Conservation (phyloP, 2,113 vertebrate species). For the Brachyhypopomus gauderio region DNA sequence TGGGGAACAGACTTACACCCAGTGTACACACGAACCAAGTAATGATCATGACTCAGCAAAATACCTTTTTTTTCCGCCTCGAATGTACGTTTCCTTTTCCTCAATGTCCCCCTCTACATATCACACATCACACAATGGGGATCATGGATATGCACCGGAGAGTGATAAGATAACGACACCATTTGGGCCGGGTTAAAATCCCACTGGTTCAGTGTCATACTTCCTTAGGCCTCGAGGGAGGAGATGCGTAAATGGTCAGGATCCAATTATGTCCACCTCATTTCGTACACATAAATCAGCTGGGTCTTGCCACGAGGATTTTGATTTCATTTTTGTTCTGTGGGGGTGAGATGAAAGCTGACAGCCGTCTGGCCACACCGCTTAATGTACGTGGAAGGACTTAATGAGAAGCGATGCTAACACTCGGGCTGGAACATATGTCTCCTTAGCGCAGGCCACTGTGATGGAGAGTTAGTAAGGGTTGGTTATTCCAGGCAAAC, state of each 20-base stretch:
- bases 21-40: no score
- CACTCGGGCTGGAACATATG: conserved; percentile 13
- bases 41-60: no score
- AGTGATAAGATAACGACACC: background rate
- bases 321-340: conserved; percentile 49
- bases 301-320: conserved; percentile 29
- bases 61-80: no score
- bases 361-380: conserved; percentile 21
- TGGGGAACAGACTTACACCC: background rate
- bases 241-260: conserved; percentile 12
- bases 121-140: background rate
- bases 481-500: conserved; percentile 58
- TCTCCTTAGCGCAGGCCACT: conserved; percentile 16
- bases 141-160: background rate
- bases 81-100: no score
- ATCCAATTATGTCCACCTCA: conserved; percentile 43
- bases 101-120: no score
- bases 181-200: conserved; percentile 11
- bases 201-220: conserved; percentile 26
- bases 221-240: conserved; percentile 8
- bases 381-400: conserved; percentile 47
- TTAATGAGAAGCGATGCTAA: conserved; percentile 45
- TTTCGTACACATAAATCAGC: conserved; percentile 37
- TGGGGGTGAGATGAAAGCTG: conserved; percentile 23
- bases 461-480: conserved; percentile 59